A percentile compares a stretch with the other conserved stretches of the same genome.
Conservation (phyloP, 2,797 vertebrate genomes). For the Amblyraja radiata region DNA sequence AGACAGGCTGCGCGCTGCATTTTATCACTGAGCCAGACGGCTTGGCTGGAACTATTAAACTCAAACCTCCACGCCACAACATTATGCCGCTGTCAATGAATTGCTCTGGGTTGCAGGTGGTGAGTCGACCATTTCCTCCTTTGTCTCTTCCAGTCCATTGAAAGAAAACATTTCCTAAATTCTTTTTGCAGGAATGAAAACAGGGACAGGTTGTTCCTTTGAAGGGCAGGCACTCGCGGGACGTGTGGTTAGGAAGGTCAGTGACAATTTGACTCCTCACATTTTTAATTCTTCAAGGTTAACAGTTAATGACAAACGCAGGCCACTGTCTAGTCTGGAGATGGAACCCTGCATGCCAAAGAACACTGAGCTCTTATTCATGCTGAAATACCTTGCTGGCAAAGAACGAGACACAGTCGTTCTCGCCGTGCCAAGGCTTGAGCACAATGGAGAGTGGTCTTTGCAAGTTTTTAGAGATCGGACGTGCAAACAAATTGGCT, state of each 20-base stretch:
- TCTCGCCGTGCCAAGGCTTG: neutral
- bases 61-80: neutral
- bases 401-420: neutral
- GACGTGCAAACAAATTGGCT: neutral
- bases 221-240: neutral
- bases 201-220: constrained; percentile 31
- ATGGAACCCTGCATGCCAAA: neutral
- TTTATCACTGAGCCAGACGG: too few relatives aligned
- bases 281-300: constrained; percentile 28
- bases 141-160: neutral
- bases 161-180: neutral
- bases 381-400: constrained; percentile 6
- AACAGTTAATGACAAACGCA: constrained; percentile 20
- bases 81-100: neutral
- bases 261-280: neutral
- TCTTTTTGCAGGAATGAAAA: neutral
- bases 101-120: neutral
- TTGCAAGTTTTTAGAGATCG: neutral
- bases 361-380: constrained; percentile 26
- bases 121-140: neutral
- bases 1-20: neutral
- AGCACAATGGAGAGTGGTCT: constrained; percentile 1
- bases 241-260: constrained; percentile 19
- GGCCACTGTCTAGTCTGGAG: neutral
- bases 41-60: neutral